Evolutionary conservation across 1,140 invertebrate species (phyloP), one percentile per base, ranked within the genome.

Genomic region (Drosophila lowei): DNA sequence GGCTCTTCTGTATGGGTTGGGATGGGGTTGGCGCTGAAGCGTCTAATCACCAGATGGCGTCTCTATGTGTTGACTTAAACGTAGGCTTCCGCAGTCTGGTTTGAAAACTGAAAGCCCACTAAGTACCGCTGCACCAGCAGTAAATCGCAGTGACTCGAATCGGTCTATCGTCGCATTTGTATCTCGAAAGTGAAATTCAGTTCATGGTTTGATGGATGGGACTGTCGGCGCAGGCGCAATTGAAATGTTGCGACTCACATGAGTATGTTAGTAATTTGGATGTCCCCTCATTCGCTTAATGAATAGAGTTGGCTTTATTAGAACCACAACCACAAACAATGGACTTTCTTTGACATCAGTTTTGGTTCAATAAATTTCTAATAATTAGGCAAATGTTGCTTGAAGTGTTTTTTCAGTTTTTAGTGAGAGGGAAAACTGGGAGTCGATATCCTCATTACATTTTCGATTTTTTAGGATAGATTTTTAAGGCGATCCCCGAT

Each of bases 51-150:
- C 52, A 70, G 44, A 70, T 68, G 61, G 53, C 43, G 61, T 59
- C 60, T 58, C 42, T 44, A 34, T 67, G 50, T 28, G 63, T 55
- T 48, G 57, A 46, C 72, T 34, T 81, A 83, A 74, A 52, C 63
- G 60, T 8, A 21, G 56, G 47, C 74, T 79, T 84, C 75, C 75
- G 79, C 72, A 3, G 52, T 79, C 70, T 83, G 62, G 62, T 84
- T 79, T 78, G 34, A 60, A 81, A 74, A 83, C 74, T 46, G 67
- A 83, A 83, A 77, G 77, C 58, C 61, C 34, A 38, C 34, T 38
- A 23, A 42, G 30, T 18, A 38, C 53, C 71, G 54, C 57, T 73
- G 72, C 62, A 75, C 62, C 42, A 38, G 30, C 4, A 38, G 34
- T 38, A 38, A 38, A 38, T 38, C 11, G 34, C 34, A 38, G 11